These are phyloP conservation scores for Muraenolepis orangiensis DNA, from an alignment of 2,797 vertebrate species.

Conservation along the genomic window DNA sequence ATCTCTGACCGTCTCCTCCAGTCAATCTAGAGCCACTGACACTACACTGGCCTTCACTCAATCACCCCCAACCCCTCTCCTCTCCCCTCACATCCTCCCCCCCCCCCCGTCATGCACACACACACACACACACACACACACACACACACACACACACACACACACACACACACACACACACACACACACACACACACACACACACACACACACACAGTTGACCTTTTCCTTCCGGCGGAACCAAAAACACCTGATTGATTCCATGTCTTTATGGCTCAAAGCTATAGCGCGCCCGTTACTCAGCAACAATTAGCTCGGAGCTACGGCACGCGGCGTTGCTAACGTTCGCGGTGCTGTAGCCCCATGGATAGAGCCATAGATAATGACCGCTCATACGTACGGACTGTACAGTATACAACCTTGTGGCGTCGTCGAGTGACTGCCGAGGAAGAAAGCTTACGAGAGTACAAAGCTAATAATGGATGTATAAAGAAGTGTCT, in stretches of 20 bases:
- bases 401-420: conserved; percentile 15
- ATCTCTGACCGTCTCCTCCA: conserved; percentile 29
- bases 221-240: not conserved
- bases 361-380: too few relatives aligned
- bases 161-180: conserved; percentile 25
- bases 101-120: conserved; percentile 17
- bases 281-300: too few relatives aligned
- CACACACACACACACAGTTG: conserved; percentile 14
- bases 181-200: conserved; percentile 25
- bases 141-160: conserved; percentile 24
- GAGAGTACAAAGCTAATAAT: not conserved
- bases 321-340: too few relatives aligned
- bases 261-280: not conserved
- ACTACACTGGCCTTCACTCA: conserved; percentile 20
- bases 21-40: conserved; percentile 38
- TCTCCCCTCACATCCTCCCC: not conserved
- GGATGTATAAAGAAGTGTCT: not conserved
- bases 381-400: not conserved
- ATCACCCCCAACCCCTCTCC: not conserved
- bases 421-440: conserved; percentile 10
- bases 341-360: too few relatives aligned
- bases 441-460: not conserved
- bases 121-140: conserved; percentile 27
- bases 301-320: too few relatives aligned
- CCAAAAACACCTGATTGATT: conserved; percentile 10